Base-by-base conservation (phyloP, 1,140 invertebrate genomes). In the Drepana arcuata region DNA sequence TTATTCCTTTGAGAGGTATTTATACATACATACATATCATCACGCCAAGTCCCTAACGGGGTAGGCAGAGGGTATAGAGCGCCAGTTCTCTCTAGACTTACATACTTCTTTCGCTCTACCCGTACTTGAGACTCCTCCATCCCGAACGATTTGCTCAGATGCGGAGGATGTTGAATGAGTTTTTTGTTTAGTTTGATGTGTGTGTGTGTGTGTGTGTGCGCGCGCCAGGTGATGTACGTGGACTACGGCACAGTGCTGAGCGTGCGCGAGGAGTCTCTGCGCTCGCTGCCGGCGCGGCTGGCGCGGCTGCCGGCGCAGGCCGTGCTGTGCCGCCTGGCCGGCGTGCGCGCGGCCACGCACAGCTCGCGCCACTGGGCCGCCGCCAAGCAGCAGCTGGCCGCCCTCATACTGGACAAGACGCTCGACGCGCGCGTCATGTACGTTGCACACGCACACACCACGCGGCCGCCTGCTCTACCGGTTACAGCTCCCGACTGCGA, bases 211-310 rank as follows among this genome's bases (percentile, higher is more conserved):
- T 21, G 18, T 21, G 9, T 5, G 4, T 21, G 9, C 18, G 4
- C 18, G 9, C 18, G 9, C 0, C 42, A 79, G 74, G 65, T 79
- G 30, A 47, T 53, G 31, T 77, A 79, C 58, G 45, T 80, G 7
- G 75, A 80, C 59, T 80, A 74, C 60, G 75, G 75, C 49, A 74
- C 69, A 43, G 36, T 46, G n/a, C 32, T 74, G 27, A 72, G 62
- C 55, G 62, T 77, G 41, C 57, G 61, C 15, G 68, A 72, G 32
- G 52, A 73, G 38, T 34, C 40, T 14, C 34, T 79, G 2, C 47
- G 60, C 0, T 32, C 26, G 29, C 51, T 79, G 25, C 43, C 56
- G 9, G 13, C 62, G 2, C 57, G 65, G 2, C 61, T 49, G 50
- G 28, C 37, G 23, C 1, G 33, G 12, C 56, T 79, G 26, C 49